Conservation (phyloP, 2,797 vertebrate genomes). For the Jordanella pulchra region DNA sequence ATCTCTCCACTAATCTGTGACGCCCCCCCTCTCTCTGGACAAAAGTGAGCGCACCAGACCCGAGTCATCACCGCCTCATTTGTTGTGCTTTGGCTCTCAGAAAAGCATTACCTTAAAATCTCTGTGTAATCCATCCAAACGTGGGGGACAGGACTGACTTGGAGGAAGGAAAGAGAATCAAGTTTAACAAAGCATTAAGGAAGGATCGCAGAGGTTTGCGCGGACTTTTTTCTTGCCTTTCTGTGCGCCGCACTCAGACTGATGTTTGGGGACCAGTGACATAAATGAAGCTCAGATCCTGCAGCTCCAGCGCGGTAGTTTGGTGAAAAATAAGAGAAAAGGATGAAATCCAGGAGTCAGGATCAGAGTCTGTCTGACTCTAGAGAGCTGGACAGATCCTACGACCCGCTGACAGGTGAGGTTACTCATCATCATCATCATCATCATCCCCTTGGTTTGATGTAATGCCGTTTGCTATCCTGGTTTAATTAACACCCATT, state of each 20-base stretch:
- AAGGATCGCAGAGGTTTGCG: background rate
- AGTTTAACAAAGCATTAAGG: background rate
- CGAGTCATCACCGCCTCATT: background rate
- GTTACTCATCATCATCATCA: background rate
- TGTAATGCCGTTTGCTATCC: slow-evolving; percentile 33
- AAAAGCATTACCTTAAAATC: background rate
- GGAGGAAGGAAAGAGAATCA: slow-evolving; percentile 2
- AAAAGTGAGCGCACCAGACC: background rate
- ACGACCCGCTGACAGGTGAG: slow-evolving; percentile 76
- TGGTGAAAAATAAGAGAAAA: slow-evolving; percentile 14
- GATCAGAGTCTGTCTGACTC: slow-evolving; percentile 78
- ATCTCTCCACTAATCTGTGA: background rate
- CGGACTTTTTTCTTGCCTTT: background rate
- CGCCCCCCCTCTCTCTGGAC: background rate
- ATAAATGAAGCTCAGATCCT: slow-evolving; percentile 26
- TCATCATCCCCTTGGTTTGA: background rate
- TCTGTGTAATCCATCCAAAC: background rate
- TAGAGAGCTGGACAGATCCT: slow-evolving; percentile 76
- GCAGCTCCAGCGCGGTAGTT: slow-evolving; percentile 17
- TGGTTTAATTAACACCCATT: background rate
- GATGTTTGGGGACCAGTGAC: background rate
- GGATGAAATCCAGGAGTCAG: slow-evolving; percentile 75
- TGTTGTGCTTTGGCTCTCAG: background rate
- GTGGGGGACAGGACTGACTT: slow-evolving; percentile 13
- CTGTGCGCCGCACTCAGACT: background rate